A percentile compares a stretch with the other conserved stretches of the same genome.
Evolutionary conservation across 2,797 vertebrate genomes (phyloP).

Genomic region (Microctenopoma lineatum): DNA sequence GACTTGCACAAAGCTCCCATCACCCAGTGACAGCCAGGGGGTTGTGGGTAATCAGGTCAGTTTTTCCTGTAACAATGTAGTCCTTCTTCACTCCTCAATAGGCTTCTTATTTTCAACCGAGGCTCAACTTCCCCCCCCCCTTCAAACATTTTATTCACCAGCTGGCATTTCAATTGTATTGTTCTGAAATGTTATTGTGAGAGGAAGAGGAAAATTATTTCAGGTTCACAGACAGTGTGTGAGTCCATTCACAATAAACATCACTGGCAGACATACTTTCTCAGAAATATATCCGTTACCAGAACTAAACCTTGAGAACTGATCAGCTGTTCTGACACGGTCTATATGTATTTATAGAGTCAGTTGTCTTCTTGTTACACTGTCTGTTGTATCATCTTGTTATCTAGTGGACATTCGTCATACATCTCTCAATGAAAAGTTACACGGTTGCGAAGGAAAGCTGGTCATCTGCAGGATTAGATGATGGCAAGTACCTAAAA

Average conservation of each 20-base stretch:
- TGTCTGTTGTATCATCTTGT: background rate
- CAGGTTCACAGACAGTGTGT: constrained; percentile 32
- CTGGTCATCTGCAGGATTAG: constrained; percentile 36
- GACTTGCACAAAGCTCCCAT: constrained; percentile 58
- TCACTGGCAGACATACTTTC: constrained; percentile 16
- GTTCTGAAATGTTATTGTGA: constrained; percentile 64
- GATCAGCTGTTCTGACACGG: background rate
- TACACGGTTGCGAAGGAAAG: constrained; percentile 41
- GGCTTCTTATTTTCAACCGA: constrained; percentile 66
- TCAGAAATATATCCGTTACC: constrained; percentile 10
- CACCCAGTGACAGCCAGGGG: constrained; percentile 58
- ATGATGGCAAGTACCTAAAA: constrained; percentile 39
- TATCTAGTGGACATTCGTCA: background rate
- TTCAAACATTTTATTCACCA: constrained; percentile 65
- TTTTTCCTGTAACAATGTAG: constrained; percentile 72
- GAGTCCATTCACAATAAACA: constrained; percentile 38
- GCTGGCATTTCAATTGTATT: constrained; percentile 64
- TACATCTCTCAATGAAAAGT: constrained; percentile 20
- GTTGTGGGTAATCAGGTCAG: constrained; percentile 63
- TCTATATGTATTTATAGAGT: background rate
- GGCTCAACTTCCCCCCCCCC: constrained; percentile 40
- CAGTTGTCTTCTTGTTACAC: constrained; percentile 13
- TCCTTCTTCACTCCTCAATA: constrained; percentile 74
- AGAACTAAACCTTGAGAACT: constrained; percentile 14
- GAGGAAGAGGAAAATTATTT: constrained; percentile 44